Evolutionary conservation across 2,797 vertebrate species (phyloP), one percentile per base, ranked within the genome.

Genomic region (Megalops cyprinoides): DNA sequence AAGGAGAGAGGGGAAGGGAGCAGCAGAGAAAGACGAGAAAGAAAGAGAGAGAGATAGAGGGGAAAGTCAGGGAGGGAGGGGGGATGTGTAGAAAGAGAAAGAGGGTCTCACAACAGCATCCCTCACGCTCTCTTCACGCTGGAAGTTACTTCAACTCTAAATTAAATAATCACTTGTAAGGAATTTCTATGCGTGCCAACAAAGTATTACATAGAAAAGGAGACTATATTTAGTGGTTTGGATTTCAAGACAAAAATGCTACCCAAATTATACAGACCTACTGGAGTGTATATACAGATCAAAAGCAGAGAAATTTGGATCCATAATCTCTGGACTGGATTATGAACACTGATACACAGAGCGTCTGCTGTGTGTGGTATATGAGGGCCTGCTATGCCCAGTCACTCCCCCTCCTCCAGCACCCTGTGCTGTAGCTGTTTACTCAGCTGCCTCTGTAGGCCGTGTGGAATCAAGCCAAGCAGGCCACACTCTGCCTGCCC

Each of bases 371-470:
- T 58, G 55, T 58, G 55, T 25, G 55, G 1, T 28, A 58, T n/a
- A 8, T 7, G 55, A 25, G 55, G n/a, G 55, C 9, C 18, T 58
- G 55, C 55, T 58, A 88, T 84, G 80, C 49, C 49, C 10, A 12
- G n/a, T n/a, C 3, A 51, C 4, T 15, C 49, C 49, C 89, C 87
- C 89, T 91, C 86, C 83, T 85, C 89, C 81, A 79, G 89, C 85
- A 89, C 85, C 81, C 86, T 82, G 87, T 89, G 87, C 87, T 85
- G 2, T 88, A 85, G 87, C 90, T 95, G 92, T 95, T 95, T 94
- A 90, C 89, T 95, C 93, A 94, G 94, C 94, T 95, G 94, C 91
- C 83, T 87, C 84, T 46, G 79, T 85, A 82, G n/a, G n/a, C n/a
- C n/a, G n/a, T 60, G 58, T 31, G 87, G 89, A 78, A 44, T 51